Conservation (phyloP, 1,140 invertebrate species). For the Scaptomyza hsui region DNA sequence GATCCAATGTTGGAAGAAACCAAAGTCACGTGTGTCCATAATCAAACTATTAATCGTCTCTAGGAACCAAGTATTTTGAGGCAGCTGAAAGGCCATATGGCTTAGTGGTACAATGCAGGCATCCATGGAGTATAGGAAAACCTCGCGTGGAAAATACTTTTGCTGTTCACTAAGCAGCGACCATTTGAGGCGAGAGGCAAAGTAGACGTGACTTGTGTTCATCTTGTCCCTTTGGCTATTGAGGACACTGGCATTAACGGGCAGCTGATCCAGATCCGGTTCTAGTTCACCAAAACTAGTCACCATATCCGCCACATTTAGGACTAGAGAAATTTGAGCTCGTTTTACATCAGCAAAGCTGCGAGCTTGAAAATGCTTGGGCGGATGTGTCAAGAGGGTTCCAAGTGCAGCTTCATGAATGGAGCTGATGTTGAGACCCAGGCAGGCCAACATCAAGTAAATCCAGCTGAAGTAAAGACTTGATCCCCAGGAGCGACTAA, state of each 20-base stretch:
- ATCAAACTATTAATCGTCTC: constrained; percentile 55
- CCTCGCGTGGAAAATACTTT: constrained; percentile 51
- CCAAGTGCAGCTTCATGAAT: constrained; percentile 60
- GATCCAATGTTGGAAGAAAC: constrained; percentile 59
- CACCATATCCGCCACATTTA: constrained; percentile 12
- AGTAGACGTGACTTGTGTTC: constrained; percentile 58
- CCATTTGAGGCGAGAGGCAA: constrained; percentile 61
- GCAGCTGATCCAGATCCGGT: constrained; percentile 6
- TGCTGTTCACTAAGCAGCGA: constrained; percentile 58
- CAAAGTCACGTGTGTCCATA: constrained; percentile 51
- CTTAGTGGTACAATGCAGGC: constrained; percentile 51
- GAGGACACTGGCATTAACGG: constrained; percentile 43
- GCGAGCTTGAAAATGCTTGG: constrained; percentile 53
- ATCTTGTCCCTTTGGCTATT: constrained; percentile 32
- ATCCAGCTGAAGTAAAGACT: constrained; percentile 19
- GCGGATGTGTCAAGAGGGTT: constrained; percentile 62
- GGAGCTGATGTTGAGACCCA: constrained; percentile 59
- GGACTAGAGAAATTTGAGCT: constrained; percentile 17
- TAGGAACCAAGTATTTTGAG: constrained; percentile 39
- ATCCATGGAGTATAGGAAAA: constrained; percentile 62
- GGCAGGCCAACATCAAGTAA: constrained; percentile 48
- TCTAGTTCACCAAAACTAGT: not conserved
- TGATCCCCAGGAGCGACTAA: constrained; percentile 1
- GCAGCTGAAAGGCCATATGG: constrained; percentile 47
- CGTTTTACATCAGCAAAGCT: constrained; percentile 48